phyloP scores from a whole-genome alignment of 2,113 vertebrate species.

The Upupa epops region DNA sequence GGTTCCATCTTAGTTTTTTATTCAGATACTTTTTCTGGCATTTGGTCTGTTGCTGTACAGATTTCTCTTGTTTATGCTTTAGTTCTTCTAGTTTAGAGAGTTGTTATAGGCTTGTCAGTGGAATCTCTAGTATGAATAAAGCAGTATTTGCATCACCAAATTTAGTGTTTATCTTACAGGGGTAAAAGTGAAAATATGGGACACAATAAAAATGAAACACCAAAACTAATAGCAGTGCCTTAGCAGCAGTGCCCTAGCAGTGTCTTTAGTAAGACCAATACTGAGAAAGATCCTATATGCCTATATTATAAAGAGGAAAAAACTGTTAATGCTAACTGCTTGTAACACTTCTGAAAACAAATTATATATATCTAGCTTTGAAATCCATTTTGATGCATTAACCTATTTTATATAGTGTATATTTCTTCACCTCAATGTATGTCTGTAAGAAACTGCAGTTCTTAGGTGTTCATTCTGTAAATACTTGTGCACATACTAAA shows the following conservation, averaged over 20 bases:
- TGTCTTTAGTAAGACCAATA: background rate
- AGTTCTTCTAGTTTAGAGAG: background rate
- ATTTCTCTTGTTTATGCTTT: background rate
- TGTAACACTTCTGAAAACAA: background rate
- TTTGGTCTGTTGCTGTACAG: background rate
- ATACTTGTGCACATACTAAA: background rate
- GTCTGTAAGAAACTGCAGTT: background rate
- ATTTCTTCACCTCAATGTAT: background rate
- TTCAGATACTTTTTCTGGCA: background rate
- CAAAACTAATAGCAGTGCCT: background rate
- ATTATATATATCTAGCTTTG: background rate
- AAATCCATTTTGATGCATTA: background rate
- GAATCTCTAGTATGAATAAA: background rate
- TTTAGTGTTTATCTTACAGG: background rate
- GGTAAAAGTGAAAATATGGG: background rate
- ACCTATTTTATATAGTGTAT: background rate
- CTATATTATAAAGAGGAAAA: background rate
- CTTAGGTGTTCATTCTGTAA: background rate
- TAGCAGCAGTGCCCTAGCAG: background rate
- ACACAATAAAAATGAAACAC: background rate
- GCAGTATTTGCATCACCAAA: background rate
- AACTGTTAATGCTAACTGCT: background rate
- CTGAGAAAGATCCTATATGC: background rate
- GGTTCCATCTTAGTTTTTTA: background rate
- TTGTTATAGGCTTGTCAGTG: background rate